A percentile compares a stretch with the other conserved stretches of the same genome.
phyloP scores from a whole-genome alignment of 2,888 invertebrate genomes.

The Agrilus biguttatus region DNA sequence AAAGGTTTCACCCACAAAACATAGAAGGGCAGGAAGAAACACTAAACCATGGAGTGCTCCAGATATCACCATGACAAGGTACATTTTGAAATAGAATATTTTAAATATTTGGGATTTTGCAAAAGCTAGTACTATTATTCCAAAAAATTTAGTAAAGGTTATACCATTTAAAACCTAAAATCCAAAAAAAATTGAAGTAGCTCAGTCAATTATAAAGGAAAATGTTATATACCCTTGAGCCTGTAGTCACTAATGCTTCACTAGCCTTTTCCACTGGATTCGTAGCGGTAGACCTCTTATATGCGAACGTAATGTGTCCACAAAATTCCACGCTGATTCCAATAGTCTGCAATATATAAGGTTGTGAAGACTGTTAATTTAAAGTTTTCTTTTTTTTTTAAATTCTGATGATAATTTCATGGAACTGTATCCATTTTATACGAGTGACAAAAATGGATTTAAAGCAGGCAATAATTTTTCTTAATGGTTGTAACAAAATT shows the following conservation, averaged over 20 bases:
- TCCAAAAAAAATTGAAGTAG: constrained; percentile 1
- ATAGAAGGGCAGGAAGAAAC: constrained; percentile 80
- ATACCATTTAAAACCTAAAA: constrained; percentile 80
- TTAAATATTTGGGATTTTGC: constrained; percentile 86
- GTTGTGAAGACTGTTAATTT: not conserved
- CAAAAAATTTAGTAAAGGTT: constrained; percentile 85
- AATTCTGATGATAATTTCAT: no score
- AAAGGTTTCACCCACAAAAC: constrained; percentile 28
- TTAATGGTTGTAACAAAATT: no score
- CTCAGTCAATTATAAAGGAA: not conserved
- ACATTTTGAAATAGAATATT: constrained; percentile 92
- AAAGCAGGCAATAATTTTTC: no score
- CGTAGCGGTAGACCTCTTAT: constrained; percentile 35
- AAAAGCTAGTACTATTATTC: constrained; percentile 79
- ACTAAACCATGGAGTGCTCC: constrained; percentile 86
- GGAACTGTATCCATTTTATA: no score
- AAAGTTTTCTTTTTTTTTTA: no score
- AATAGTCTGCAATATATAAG: constrained; percentile 43
- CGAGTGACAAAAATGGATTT: no score
- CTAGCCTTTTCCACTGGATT: constrained; percentile 46
- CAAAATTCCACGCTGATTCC: constrained; percentile 95
- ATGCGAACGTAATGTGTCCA: constrained; percentile 74
- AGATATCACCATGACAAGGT: constrained; percentile 80
- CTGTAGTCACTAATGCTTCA: constrained; percentile 66
- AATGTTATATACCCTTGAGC: constrained; percentile 23